Evolutionary conservation across 2,888 invertebrate genomes (phyloP), one percentile per base, ranked within the genome.

Genomic region (Esperia sulphurella): DNA sequence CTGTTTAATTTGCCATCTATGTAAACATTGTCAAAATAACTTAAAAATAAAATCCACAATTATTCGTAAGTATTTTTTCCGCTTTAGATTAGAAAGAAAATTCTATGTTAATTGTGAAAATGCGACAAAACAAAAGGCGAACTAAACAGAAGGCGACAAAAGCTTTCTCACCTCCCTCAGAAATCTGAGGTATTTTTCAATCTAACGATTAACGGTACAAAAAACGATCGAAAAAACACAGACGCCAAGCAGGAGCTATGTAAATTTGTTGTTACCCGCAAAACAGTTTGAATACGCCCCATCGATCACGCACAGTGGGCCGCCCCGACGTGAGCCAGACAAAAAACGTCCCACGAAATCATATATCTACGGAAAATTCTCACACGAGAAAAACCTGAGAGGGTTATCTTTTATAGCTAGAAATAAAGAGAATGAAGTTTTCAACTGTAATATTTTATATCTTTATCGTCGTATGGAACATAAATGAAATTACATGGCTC

Each of bases 401-500:
- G 49, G 53, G 53, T 61, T 60, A 59, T 62, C 57, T 61, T 64
- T 66, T 60, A 62, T 55, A 46, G 55, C 54, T 41, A 14, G 49
- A 57, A 60, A 63, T 65, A 59, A 66, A 58, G 58, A 54, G 57
- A 56, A 59, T 57, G 60, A 52, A 59, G 58, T 49, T 58, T 57
- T 61, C 60, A 60, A 45, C 51, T 43, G 53, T 57, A 53, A 61
- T 57, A 35, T 35, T 58, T 64, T 57, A 56, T 54, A 48, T 54
- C 51, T 56, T 61, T 57, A 55, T 58, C 54, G 52, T 55, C 50
- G 43, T 48, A 40, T n/a, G 35, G 35, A 35, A 55, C 58, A 54
- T 60, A 57, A 57, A 55, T 57, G 57, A 53, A 57, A 58, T 59
- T 56, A 58, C 55, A 51, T 43, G 39, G n/a, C 35, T 37, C 46